These are phyloP conservation scores for Eufriesea mexicana DNA, from an alignment of 1,140 invertebrate species.

Conservation along the genomic window DNA sequence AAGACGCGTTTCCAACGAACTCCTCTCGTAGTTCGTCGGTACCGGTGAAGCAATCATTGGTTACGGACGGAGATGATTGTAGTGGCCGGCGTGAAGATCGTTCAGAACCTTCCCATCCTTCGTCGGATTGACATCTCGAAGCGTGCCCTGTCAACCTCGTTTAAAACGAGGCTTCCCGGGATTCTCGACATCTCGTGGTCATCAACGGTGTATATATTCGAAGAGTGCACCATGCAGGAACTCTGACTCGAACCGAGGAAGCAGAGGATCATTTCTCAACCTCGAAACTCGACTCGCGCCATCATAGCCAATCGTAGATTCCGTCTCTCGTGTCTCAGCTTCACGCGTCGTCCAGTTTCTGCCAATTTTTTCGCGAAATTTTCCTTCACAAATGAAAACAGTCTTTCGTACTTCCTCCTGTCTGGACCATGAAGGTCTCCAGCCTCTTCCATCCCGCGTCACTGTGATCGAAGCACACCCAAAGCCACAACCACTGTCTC, in stretches of 20 bases:
- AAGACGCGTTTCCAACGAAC: neutral
- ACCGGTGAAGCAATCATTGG: slow-evolving; percentile 14
- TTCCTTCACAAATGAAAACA: no score
- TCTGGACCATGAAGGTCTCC: no score
- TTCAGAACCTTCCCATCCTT: neutral
- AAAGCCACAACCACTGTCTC: neutral
- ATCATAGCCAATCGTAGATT: neutral
- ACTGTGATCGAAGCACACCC: neutral
- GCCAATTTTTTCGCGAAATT: no score
- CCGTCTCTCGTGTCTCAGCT: neutral
- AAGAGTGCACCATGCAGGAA: neutral
- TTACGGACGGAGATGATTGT: slow-evolving; percentile 47
- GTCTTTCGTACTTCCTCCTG: no score
- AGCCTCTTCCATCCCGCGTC: neutral
- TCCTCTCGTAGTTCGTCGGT: neutral
- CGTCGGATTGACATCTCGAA: neutral
- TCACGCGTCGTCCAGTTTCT: no score
- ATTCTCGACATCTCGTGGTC: neutral
- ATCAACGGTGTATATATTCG: neutral
- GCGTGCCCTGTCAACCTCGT: neutral
- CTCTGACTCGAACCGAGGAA: neutral
- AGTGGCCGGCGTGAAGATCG: neutral
- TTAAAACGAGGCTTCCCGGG: neutral
- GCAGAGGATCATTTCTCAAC: neutral
- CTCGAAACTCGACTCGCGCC: neutral